A percentile compares a stretch with the other conserved stretches of the same genome.
Conservation (phyloP, 2,888 invertebrate genomes). For the Strigamia maritima region DNA sequence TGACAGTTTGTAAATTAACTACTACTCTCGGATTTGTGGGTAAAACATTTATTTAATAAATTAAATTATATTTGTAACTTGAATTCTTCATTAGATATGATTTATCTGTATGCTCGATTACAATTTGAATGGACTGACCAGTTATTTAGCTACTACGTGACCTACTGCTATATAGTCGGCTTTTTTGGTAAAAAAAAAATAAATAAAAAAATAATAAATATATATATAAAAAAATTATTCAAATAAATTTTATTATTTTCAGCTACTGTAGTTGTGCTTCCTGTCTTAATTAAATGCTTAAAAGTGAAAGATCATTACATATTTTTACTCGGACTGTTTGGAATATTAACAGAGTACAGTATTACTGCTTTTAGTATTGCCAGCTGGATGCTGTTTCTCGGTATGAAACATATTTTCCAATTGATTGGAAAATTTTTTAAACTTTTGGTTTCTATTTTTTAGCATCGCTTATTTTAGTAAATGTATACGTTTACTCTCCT, state of each 20-base stretch:
- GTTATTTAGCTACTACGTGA: slow-evolving; percentile 61
- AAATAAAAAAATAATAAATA: no score
- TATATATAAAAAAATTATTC: no score
- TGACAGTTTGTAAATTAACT: not conserved
- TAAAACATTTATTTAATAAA: slow-evolving; percentile 7
- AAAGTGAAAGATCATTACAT: not conserved
- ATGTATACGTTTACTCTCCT: not conserved
- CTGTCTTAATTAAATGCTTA: not conserved
- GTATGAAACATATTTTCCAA: not conserved
- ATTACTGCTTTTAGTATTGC: not conserved
- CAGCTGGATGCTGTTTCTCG: not conserved
- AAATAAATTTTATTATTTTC: not conserved
- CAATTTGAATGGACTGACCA: slow-evolving; percentile 66
- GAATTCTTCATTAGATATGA: slow-evolving; percentile 57
- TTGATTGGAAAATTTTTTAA: not conserved
- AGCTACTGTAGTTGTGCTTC: not conserved
- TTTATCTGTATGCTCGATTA: slow-evolving; percentile 63
- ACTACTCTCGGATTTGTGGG: not conserved
- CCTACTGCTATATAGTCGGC: slow-evolving; percentile 56
- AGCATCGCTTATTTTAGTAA: not conserved
- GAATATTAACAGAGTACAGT: not conserved
- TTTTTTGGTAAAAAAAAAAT: no score
- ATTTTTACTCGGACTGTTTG: not conserved
- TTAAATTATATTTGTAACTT: not conserved
- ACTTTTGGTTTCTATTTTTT: no score